Percentiles rank a stretch among this genome's conserved stretches.
phyloP scores from a whole-genome alignment of 1,140 invertebrate species.

The Aporrectodea caliginosa region DNA sequence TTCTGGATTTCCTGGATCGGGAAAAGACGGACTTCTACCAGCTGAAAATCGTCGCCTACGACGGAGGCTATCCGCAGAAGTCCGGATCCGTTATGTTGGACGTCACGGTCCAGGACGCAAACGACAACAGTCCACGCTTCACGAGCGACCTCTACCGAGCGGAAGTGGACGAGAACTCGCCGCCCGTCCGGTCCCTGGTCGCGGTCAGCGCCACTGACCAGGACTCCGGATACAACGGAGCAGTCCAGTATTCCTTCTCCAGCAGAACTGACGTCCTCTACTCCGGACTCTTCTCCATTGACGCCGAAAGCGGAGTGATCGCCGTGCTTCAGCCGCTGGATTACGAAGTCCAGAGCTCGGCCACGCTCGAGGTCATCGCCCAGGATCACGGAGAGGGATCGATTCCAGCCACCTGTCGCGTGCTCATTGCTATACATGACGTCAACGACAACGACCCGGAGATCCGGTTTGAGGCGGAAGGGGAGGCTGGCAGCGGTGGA shows the following conservation, averaged over 20 bases:
- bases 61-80: conserved; percentile 76
- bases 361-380: conserved; percentile 46
- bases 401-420: not conserved
- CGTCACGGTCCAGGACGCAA: conserved; percentile 74
- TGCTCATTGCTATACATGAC: conserved; percentile 64
- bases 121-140: conserved; percentile 26
- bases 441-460: conserved; percentile 47
- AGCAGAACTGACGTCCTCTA: conserved; percentile 36
- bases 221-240: conserved; percentile 37
- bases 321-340: not conserved
- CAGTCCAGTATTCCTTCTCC: conserved; percentile 56
- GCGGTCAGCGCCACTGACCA: conserved; percentile 48
- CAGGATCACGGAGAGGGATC: conserved; percentile 8
- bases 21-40: conserved; percentile 60
- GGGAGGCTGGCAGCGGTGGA: conserved; percentile 36
- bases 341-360: not conserved
- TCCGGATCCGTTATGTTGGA: conserved; percentile 74
- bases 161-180: conserved; percentile 70
- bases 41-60: conserved; percentile 66
- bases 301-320: not conserved
- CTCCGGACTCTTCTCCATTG: not conserved
- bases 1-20: conserved; percentile 23
- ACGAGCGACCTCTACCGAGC: conserved; percentile 61
- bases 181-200: conserved; percentile 67
- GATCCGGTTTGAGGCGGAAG: no score